Evolutionary conservation across 2,113 vertebrate species (phyloP).

Genomic region (Pelusios castaneus): DNA sequence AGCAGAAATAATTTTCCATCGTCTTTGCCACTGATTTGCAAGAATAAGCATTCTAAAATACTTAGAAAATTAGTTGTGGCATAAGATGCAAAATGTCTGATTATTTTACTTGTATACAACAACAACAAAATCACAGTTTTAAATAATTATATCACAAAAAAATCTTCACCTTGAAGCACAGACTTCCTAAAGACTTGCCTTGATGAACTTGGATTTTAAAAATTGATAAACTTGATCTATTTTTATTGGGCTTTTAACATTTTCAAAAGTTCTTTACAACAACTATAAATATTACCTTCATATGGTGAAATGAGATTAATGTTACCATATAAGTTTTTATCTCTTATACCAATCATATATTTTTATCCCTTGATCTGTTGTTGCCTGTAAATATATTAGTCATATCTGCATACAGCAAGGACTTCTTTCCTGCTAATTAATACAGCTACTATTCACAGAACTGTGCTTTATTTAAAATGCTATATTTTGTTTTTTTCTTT

Average conservation of each 20-base stretch:
- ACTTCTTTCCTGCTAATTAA: background rate
- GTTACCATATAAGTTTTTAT: background rate
- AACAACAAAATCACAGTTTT: background rate
- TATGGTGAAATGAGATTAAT: background rate
- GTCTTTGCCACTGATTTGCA: background rate
- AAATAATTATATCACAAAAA: background rate
- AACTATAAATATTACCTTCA: background rate
- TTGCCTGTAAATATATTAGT: background rate
- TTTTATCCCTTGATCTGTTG: background rate
- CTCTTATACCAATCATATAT: background rate
- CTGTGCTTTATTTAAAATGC: background rate
- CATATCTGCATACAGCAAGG: accelerated
- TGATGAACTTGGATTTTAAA: background rate
- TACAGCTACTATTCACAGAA: background rate
- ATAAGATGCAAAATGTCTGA: background rate
- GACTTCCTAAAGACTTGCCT: background rate
- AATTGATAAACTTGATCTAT: background rate
- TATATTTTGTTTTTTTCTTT: constrained; percentile 13
- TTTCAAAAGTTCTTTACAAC: background rate
- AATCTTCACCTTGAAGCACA: background rate
- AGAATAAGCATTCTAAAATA: background rate
- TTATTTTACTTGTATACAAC: background rate
- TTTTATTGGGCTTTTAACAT: accelerated
- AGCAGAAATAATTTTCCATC: background rate
- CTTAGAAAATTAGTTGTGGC: background rate